Conservation (phyloP, 2,797 vertebrate species). For the Xyrichtys novacula region DNA sequence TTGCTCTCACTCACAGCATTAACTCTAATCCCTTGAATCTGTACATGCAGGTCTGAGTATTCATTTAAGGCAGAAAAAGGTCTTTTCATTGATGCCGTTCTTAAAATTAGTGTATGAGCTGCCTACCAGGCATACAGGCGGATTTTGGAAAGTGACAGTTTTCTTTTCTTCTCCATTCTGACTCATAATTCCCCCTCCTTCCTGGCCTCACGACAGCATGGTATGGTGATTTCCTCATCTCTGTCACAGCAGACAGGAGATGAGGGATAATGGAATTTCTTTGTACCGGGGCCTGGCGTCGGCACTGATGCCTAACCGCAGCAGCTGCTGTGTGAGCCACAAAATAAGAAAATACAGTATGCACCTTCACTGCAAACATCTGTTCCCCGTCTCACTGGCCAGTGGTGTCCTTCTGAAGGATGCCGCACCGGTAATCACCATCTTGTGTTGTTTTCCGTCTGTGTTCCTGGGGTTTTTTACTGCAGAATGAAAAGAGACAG, state of each 20-base stretch:
- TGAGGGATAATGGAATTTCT: conserved; percentile 76
- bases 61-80: conserved; percentile 27
- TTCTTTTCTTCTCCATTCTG: conserved; percentile 70
- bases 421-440: conserved; percentile 64
- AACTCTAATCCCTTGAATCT: conserved; percentile 37
- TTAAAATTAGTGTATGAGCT: conserved; percentile 71
- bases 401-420: conserved; percentile 58
- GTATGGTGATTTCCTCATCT: conserved; percentile 68
- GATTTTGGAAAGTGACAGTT: conserved; percentile 75
- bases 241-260: conserved; percentile 64
- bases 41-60: conserved; percentile 27
- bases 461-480: conserved; percentile 53
- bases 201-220: conserved; percentile 55
- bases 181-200: conserved; percentile 74
- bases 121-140: conserved; percentile 56
- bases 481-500: conserved; percentile 61
- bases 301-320: conserved; percentile 53
- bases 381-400: conserved; percentile 47
- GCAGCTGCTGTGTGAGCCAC: conserved; percentile 42
- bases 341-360: conserved; percentile 23
- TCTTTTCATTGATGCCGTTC: conserved; percentile 44
- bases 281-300: conserved; percentile 47
- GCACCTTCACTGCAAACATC: conserved; percentile 78
- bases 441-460: conserved; percentile 57
- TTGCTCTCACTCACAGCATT: conserved; percentile 45